phyloP scores from a whole-genome alignment of 2,113 vertebrate genomes.

The Lanius ludovicianus region DNA sequence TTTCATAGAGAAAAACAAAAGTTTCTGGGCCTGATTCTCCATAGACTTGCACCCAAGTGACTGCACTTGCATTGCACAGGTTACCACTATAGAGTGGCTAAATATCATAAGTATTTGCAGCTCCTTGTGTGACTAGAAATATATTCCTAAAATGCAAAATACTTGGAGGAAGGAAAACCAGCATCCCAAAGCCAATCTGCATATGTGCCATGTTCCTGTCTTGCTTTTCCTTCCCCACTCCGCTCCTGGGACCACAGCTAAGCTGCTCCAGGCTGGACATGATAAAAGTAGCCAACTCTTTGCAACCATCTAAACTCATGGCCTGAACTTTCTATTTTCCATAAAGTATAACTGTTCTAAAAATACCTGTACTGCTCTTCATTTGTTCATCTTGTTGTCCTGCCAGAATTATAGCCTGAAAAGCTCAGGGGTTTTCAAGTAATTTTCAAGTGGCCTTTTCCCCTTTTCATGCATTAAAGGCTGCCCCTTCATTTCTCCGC shows the following conservation, averaged over 20 bases:
- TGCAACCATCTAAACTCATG: neutral
- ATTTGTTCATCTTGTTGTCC: neutral
- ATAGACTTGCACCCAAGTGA: neutral
- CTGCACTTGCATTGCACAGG: neutral
- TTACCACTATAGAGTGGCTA: neutral
- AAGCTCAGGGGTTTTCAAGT: neutral
- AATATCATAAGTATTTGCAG: neutral
- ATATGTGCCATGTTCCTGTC: fast-evolving
- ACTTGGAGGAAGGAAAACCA: neutral
- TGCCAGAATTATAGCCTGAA: neutral
- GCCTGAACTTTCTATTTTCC: neutral
- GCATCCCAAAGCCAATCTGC: neutral
- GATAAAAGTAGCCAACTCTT: fast-evolving
- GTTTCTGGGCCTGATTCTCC: neutral
- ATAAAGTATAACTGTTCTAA: neutral
- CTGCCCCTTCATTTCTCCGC: conserved; percentile 38
- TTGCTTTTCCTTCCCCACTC: neutral
- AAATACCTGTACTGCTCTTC: neutral
- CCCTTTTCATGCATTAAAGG: conserved; percentile 16
- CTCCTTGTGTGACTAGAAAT: neutral
- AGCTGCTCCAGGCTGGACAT: neutral
- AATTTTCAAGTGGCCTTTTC: conserved; percentile 8
- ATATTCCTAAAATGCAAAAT: neutral
- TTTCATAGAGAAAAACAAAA: neutral
- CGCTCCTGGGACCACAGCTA: neutral